Evolutionary conservation across 2,113 vertebrate genomes (phyloP).

Genomic region (Oriolus oriolus): DNA sequence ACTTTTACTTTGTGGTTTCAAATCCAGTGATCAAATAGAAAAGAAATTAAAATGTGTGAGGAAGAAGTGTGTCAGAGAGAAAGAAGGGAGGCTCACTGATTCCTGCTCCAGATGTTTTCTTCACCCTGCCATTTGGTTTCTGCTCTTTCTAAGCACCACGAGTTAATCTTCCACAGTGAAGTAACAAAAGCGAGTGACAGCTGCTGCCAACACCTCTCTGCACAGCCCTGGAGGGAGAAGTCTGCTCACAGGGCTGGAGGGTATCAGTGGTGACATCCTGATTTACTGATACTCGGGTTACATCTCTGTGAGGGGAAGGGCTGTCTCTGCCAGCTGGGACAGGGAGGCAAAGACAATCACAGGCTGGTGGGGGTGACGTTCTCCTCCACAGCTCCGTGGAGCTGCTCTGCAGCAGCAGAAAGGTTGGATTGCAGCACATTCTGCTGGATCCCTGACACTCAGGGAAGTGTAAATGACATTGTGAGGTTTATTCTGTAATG

Average conservation of each 20-base stretch:
- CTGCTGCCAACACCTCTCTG: slow-evolving; percentile 1
- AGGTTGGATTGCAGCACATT: not conserved
- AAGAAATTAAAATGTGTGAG: not conserved
- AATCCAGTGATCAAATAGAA: not conserved
- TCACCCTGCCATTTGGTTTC: not conserved
- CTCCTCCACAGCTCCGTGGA: not conserved
- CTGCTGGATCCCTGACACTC: not conserved
- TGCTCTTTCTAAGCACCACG: not conserved
- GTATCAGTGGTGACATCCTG: not conserved
- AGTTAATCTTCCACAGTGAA: not conserved
- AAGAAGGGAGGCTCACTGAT: not conserved
- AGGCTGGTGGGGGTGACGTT: not conserved
- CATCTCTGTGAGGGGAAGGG: not conserved
- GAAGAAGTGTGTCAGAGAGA: not conserved
- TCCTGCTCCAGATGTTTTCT: slow-evolving; percentile 15
- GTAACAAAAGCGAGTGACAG: not conserved
- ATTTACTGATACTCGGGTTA: not conserved
- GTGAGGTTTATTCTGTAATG: not conserved
- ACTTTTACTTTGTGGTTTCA: not conserved
- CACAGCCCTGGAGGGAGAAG: not conserved
- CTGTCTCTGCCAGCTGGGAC: not conserved
- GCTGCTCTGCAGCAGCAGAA: not conserved
- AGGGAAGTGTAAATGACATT: not conserved
- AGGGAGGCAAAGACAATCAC: not conserved
- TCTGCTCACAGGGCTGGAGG: not conserved